Percentiles rank a stretch among this genome's conserved stretches.
Evolutionary conservation across 2,797 vertebrate species (phyloP).

Genomic region (Kryptolebias ocellatus): DNA sequence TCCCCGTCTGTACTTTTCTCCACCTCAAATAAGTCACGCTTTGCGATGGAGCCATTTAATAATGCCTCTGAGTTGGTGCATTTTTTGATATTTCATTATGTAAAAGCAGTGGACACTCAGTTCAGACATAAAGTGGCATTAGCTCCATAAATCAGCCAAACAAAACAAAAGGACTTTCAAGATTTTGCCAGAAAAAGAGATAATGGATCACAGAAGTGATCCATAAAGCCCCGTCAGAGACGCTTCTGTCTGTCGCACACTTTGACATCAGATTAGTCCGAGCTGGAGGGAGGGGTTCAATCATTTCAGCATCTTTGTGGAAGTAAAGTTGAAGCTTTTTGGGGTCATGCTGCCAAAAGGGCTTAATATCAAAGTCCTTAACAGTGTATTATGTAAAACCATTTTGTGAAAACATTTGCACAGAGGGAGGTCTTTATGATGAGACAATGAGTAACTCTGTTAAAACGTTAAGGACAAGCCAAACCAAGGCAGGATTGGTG

Average conservation of each 20-base stretch:
- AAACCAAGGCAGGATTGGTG: too few relatives aligned
- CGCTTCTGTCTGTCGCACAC: background rate
- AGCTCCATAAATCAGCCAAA: background rate
- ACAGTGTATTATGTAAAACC: too few relatives aligned
- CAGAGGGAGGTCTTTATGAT: too few relatives aligned
- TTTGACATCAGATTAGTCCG: conserved; percentile 1
- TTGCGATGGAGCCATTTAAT: too few relatives aligned
- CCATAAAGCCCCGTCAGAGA: conserved; percentile 1
- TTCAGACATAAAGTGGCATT: background rate
- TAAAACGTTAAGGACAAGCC: too few relatives aligned
- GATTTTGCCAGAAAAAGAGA: background rate
- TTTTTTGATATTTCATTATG: background rate
- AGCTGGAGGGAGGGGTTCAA: background rate
- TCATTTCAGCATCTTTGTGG: conserved; percentile 1
- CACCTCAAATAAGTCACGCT: too few relatives aligned
- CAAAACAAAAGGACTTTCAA: background rate
- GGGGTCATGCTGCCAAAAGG: background rate
- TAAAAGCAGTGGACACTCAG: too few relatives aligned
- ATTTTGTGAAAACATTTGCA: background rate
- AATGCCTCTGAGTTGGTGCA: background rate
- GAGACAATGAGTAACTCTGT: too few relatives aligned
- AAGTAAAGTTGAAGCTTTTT: conserved; percentile 7
- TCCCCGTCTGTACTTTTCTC: too few relatives aligned
- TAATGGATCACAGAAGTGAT: background rate
- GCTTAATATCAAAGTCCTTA: background rate